Percentiles rank a stretch among this genome's conserved stretches.
Conservation (phyloP, 1,140 invertebrate genomes). For the Drosophila simulans region DNA sequence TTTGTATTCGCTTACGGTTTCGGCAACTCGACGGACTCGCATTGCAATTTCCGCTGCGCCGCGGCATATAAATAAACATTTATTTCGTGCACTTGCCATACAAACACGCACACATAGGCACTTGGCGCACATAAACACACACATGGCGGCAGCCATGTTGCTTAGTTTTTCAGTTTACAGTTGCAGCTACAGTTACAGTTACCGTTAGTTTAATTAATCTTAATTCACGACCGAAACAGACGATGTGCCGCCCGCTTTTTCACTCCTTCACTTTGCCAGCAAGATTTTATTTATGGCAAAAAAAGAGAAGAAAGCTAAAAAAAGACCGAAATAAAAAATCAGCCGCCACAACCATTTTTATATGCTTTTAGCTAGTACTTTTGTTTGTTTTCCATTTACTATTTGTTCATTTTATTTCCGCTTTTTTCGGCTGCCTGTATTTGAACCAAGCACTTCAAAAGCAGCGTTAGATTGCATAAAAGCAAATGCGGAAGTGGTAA, state of each 20-base stretch:
- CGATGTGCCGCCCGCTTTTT: constrained; percentile 40
- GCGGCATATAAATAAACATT: constrained; percentile 81
- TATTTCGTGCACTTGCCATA: constrained; percentile 70
- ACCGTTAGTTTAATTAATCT: constrained; percentile 81
- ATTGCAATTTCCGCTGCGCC: constrained; percentile 74
- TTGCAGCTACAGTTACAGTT: constrained; percentile 64
- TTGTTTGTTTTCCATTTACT: constrained; percentile 31
- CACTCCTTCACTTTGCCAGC: constrained; percentile 66
- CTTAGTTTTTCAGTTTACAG: constrained; percentile 77
- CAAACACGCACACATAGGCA: constrained; percentile 13
- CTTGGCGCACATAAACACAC: constrained; percentile 28
- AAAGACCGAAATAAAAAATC: constrained; percentile 3
- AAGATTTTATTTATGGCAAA: constrained; percentile 77
- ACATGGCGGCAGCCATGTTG: constrained; percentile 51
- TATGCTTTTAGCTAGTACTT: constrained; percentile 55
- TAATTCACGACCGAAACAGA: constrained; percentile 79
- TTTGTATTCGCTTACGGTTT: constrained; percentile 70
- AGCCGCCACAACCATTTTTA: constrained; percentile 54
- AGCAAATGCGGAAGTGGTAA: constrained; percentile 59
- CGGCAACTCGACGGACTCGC: constrained; percentile 45
- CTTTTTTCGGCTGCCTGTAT: constrained; percentile 3
- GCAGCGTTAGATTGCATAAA: constrained; percentile 56
- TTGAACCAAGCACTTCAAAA: constrained; percentile 61
- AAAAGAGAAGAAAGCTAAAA: constrained; percentile 9
- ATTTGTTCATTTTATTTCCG: constrained; percentile 43